Percentiles rank a stretch among this genome's conserved stretches.
Conservation (phyloP, 2,113 vertebrate genomes). For the Odobenus rosmarus region DNA sequence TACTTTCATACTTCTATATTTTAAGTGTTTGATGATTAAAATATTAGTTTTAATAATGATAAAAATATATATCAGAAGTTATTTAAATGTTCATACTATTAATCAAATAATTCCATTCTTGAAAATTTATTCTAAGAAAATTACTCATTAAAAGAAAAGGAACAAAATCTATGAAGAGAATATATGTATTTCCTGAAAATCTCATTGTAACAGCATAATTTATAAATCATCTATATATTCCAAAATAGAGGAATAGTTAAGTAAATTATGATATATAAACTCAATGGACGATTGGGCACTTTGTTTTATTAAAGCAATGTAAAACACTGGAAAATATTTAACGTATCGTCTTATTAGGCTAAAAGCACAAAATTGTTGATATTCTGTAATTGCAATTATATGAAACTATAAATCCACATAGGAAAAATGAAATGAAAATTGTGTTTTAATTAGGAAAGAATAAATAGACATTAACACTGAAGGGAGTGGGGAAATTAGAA, state of each 20-base stretch:
- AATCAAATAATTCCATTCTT: background rate
- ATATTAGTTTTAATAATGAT: background rate
- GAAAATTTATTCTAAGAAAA: background rate
- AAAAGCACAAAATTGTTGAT: background rate
- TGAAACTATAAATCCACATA: background rate
- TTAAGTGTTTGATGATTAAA: background rate
- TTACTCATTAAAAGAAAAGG: background rate
- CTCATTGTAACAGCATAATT: background rate
- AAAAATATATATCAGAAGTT: background rate
- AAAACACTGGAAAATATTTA: conserved; percentile 6
- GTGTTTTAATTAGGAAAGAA: background rate
- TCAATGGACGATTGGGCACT: background rate
- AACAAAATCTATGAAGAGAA: background rate
- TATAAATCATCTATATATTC: background rate
- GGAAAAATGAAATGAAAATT: background rate
- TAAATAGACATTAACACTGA: background rate
- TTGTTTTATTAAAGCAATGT: background rate
- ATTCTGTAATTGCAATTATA: background rate
- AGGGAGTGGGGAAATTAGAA: background rate
- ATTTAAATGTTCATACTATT: background rate
- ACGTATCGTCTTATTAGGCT: background rate
- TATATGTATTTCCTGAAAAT: background rate
- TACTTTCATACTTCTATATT: background rate
- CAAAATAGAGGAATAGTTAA: background rate
- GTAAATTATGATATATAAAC: background rate